A percentile compares a stretch with the other conserved stretches of the same genome.
phyloP scores from a whole-genome alignment of 2,888 invertebrate species.

The Drosophila emarginata region DNA sequence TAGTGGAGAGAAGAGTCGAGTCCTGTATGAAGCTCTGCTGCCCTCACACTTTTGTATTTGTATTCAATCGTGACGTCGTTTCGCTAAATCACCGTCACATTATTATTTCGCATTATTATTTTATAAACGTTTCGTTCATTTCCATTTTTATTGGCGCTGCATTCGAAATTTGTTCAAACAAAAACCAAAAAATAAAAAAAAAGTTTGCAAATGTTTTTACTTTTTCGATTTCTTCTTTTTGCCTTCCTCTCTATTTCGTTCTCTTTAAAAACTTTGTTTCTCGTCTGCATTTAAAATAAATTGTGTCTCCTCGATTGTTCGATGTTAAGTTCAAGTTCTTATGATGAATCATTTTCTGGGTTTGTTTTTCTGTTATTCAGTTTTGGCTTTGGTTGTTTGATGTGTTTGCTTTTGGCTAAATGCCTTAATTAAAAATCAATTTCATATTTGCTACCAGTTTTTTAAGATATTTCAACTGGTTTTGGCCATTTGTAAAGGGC shows the following conservation, averaged over 20 bases:
- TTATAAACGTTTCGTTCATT: slow-evolving; percentile 79
- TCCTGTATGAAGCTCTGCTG: slow-evolving; percentile 25
- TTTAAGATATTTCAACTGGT: slow-evolving; percentile 22
- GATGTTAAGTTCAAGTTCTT: slow-evolving; percentile 40
- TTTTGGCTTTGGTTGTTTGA: slow-evolving; percentile 41
- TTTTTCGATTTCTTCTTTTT: slow-evolving; percentile 27
- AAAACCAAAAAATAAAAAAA: slow-evolving; percentile 1
- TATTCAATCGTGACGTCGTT: slow-evolving; percentile 80
- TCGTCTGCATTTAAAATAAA: neutral
- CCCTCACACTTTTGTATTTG: slow-evolving; percentile 59
- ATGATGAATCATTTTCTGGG: slow-evolving; percentile 59
- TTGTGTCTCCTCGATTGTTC: neutral
- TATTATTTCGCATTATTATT: slow-evolving; percentile 80
- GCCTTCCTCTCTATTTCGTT: slow-evolving; percentile 1
- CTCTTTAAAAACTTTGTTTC: neutral
- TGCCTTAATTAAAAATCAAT: slow-evolving; percentile 77
- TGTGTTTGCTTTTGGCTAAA: slow-evolving; percentile 57
- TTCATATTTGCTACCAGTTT: slow-evolving; percentile 71
- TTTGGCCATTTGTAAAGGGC: slow-evolving; percentile 18
- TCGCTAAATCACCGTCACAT: slow-evolving; percentile 80
- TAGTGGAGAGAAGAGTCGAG: slow-evolving; percentile 56
- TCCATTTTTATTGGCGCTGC: slow-evolving; percentile 79
- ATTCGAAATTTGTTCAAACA: slow-evolving; percentile 43
- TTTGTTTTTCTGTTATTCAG: slow-evolving; percentile 27
- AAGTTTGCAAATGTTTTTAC: slow-evolving; percentile 66